These are phyloP conservation scores for Ophiodon elongatus DNA, from an alignment of 2,113 vertebrate genomes.

Conservation along the genomic window DNA sequence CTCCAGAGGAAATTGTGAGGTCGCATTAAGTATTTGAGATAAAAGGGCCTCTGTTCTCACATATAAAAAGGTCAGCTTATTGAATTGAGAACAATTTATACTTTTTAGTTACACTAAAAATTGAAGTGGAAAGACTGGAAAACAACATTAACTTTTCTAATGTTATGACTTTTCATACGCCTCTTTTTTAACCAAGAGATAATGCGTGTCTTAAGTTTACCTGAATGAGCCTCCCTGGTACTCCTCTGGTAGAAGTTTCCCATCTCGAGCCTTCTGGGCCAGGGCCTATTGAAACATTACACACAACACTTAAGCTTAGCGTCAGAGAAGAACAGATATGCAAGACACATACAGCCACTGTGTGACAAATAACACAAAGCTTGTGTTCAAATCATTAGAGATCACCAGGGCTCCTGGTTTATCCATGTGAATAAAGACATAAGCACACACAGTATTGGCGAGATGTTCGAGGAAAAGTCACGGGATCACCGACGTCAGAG, in stretches of 20 bases:
- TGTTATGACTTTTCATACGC: not conserved
- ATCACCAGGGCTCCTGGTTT: not conserved
- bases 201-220: constrained; percentile 78
- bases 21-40: not conserved
- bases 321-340: not conserved
- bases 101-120: not conserved
- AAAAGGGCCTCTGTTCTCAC: not conserved
- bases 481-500: not conserved
- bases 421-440: not conserved
- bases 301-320: not conserved
- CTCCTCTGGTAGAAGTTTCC: constrained; percentile 95
- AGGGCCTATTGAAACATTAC: constrained; percentile 81
- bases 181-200: not conserved
- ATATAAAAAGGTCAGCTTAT: not conserved
- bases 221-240: constrained; percentile 98
- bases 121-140: not conserved
- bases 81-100: constrained; percentile 3
- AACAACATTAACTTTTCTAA: not conserved
- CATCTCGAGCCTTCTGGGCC: constrained; percentile 94
- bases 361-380: not conserved
- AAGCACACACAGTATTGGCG: not conserved
- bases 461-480: not conserved
- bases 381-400: not conserved
- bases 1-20: constrained; percentile 10
- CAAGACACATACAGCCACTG: not conserved